phyloP scores from a whole-genome alignment of 1,140 invertebrate species.

The Rhizoglyphus robini region DNA sequence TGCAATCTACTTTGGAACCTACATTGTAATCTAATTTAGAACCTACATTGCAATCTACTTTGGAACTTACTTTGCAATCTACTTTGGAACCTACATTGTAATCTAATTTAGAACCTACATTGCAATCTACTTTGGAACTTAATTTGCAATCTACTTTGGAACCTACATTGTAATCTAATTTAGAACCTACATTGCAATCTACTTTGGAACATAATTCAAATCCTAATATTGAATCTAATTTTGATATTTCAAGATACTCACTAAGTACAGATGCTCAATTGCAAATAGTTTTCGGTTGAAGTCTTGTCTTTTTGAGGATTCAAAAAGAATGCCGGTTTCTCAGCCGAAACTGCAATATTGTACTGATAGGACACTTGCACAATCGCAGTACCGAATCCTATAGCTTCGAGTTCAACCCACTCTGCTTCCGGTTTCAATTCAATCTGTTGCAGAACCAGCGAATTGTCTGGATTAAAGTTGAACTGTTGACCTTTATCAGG shows the following conservation, averaged over 20 bases:
- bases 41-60: too few species aligned
- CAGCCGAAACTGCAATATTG: constrained; percentile 72
- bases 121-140: too few species aligned
- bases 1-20: too few species aligned
- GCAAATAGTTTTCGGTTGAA: constrained; percentile 63
- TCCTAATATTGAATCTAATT: background rate
- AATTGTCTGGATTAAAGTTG: constrained; percentile 40
- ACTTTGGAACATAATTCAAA: background rate
- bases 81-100: too few species aligned
- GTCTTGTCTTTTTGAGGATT: constrained; percentile 75
- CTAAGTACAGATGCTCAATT: constrained; percentile 62
- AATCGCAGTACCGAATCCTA: constrained; percentile 65
- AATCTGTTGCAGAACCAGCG: constrained; percentile 57
- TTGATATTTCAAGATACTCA: too few species aligned
- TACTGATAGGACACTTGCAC: constrained; percentile 67
- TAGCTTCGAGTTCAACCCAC: constrained; percentile 49
- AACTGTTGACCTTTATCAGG: constrained; percentile 27
- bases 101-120: too few species aligned
- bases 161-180: too few species aligned
- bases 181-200: too few species aligned
- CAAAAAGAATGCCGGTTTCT: constrained; percentile 72
- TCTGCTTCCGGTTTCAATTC: constrained; percentile 36
- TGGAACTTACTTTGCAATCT: too few species aligned
- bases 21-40: too few species aligned
- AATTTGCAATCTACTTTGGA: too few species aligned